Evolutionary conservation across 92 coral and sea anemone species (phyloP), one percentile per base, ranked within the genome.

Genomic region (Zoanthus sociatus): DNA sequence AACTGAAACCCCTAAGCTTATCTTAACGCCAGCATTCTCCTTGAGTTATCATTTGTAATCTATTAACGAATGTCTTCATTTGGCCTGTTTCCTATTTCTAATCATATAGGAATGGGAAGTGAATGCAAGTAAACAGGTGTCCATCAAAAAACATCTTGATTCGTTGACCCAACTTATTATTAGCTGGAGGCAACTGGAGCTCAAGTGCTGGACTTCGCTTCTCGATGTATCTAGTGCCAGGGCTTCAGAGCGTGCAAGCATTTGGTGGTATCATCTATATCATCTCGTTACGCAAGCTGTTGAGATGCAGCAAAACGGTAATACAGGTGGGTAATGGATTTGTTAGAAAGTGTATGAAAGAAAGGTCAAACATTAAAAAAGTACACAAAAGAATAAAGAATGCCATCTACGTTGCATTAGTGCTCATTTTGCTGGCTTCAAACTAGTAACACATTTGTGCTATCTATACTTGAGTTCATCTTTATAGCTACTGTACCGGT

Each of bases 111-210:
- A 95, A 44, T 97, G 99, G 99, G 99, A 97, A 82, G 63, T 90
- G 15, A 97, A 95, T 63, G 99, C 99, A 2, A 96, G 98, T 71
- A 94, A 91, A 46, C 98, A 95, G 46, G 99, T 97, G 79, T 93
- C 94, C 73, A 93, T 97, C 75, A 93, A 90, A 51, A 86, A 73
- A n/a, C 91, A 95, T 69, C 91, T 97, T 33, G 96, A 97, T 79
- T 87, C 82, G 17, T 83, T 95, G 56, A 91, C 93, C 18, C 92
- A 92, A 11, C 89, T 93, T 84, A 93, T 97, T 72, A 92, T 95
- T 61, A 92, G 87, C 33, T 97, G 99, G 99, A 90, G 99, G 68
- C 92, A 93, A 78, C 91, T 97, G 66, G 99, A 97, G 63, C 93
- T 97, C 15, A 95, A 93, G 79, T 95, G 97, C 67, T 97, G 99